Conservation (phyloP, 2,888 invertebrate species). For the Polietes domitor region DNA sequence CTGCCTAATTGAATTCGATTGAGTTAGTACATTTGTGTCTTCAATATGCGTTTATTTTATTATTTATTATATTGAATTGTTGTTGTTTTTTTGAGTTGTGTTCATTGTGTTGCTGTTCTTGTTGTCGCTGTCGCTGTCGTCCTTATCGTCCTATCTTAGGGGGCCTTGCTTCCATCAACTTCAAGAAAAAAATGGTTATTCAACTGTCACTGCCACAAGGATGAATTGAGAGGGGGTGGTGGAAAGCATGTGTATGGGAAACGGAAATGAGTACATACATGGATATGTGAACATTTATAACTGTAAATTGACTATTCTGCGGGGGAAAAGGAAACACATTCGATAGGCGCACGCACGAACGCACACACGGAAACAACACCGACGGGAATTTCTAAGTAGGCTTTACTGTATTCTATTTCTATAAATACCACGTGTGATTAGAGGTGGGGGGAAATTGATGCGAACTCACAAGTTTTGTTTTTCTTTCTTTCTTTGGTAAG, state of each 20-base stretch:
- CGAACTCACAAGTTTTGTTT: background rate
- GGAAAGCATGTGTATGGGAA: background rate
- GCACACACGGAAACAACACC: background rate
- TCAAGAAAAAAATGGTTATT: background rate
- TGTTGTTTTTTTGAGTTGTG: no score
- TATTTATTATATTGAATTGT: slow-evolving; percentile 14
- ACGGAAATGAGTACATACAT: background rate
- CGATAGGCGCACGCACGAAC: background rate
- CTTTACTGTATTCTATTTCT: no score
- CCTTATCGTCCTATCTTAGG: background rate
- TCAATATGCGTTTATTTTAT: background rate
- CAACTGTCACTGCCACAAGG: background rate
- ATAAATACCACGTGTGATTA: slow-evolving; percentile 5
- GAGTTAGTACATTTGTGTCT: background rate
- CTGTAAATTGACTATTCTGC: background rate
- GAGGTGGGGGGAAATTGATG: background rate
- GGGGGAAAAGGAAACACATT: background rate
- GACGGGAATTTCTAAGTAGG: background rate
- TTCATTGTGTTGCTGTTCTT: background rate
- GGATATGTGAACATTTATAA: background rate
- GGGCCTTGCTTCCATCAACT: background rate
- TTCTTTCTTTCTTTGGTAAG: no score
- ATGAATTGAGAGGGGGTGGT: background rate
- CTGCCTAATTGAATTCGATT: background rate
- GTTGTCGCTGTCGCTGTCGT: background rate